Evolutionary conservation across 1,140 invertebrate species (phyloP).

Genomic region (Gryon sp.): DNA sequence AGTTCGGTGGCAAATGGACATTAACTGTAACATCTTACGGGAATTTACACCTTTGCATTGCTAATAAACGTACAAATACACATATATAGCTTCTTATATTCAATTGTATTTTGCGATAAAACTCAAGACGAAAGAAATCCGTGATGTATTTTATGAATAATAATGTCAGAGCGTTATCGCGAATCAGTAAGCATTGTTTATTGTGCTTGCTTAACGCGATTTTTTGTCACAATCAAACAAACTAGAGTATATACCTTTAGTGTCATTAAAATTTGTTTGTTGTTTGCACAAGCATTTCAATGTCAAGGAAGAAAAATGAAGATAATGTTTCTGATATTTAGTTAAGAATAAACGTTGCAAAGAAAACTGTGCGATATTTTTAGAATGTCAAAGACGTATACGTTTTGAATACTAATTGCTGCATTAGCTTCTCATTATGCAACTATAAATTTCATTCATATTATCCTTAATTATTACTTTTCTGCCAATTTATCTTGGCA

Average conservation of each 20-base stretch:
- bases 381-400: no score
- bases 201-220: conserved; percentile 18
- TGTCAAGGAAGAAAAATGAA: conserved; percentile 22
- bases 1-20: no score
- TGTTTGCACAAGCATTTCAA: conserved; percentile 22
- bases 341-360: conserved; percentile 1
- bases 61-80: conserved; percentile 2
- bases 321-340: conserved; percentile 29
- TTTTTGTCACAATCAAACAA: conserved; percentile 24
- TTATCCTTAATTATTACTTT: no score
- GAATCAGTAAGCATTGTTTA: conserved; percentile 31
- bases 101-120: conserved; percentile 33
- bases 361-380: neutral
- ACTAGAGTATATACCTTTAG: neutral
- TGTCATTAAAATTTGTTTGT: conserved; percentile 42
- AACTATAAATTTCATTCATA: no score
- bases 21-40: conserved; percentile 19
- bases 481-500: no score
- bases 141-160: conserved; percentile 24
- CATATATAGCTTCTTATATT: neutral
- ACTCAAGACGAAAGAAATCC: neutral
- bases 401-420: no score
- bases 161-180: conserved; percentile 32
- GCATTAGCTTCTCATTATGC: no score
- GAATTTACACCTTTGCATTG: conserved; percentile 16